phyloP scores from a whole-genome alignment of 2,113 vertebrate species.

The Alligator sinensis region DNA sequence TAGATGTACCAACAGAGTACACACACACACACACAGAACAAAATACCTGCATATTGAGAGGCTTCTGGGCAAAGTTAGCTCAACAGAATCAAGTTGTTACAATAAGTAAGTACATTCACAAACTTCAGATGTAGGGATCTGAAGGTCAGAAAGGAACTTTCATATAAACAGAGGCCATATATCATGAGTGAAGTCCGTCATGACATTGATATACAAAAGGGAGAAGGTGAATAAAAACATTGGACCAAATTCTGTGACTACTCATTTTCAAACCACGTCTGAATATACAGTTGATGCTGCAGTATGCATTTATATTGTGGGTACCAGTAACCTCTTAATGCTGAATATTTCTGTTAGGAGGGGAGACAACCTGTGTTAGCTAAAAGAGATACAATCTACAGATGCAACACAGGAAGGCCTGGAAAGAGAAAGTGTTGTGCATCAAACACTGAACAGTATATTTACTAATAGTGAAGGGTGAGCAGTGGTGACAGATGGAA shows the following conservation, averaged over 20 bases:
- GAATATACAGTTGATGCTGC: background rate
- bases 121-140: background rate
- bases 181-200: background rate
- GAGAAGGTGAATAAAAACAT: background rate
- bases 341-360: background rate
- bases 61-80: background rate
- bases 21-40: background rate
- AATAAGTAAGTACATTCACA: background rate
- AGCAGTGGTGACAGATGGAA: background rate
- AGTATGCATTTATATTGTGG: background rate
- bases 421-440: background rate
- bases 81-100: background rate
- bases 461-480: background rate
- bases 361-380: background rate
- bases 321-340: background rate
- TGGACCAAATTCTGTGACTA: background rate
- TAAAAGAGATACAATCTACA: background rate
- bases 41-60: background rate
- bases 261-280: background rate
- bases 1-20: too few species aligned
- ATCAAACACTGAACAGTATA: background rate
- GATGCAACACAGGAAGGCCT: fast-evolving
- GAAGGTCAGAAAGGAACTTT: background rate
- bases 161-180: background rate
- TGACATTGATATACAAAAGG: background rate